Evolutionary conservation across 1,140 invertebrate genomes (phyloP).

Genomic region (Nephotettix cincticeps): DNA sequence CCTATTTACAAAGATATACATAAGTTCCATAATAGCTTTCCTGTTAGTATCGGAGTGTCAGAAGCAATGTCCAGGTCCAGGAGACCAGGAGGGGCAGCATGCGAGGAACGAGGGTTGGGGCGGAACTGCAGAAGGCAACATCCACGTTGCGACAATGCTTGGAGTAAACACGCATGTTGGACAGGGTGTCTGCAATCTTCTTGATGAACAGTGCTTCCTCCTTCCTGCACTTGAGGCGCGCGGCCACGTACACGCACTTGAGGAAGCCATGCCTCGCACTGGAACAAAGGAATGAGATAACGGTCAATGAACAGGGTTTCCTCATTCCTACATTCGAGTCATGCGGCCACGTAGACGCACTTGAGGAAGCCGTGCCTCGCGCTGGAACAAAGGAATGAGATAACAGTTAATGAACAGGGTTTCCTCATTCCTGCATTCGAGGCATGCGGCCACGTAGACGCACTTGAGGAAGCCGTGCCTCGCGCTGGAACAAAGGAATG

Average conservation of each 20-base stretch:
- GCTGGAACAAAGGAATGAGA: too few relatives aligned
- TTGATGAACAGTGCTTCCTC: constrained; percentile 41
- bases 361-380: constrained; percentile 44
- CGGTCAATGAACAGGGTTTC: constrained; percentile 42
- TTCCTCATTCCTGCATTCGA: constrained; percentile 43
- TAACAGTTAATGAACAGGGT: constrained; percentile 42
- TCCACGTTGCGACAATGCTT: constrained; percentile 29
- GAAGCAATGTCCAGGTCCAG: neutral
- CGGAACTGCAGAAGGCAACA: constrained; percentile 26
- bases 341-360: constrained; percentile 41
- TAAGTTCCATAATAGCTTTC: too few relatives aligned
- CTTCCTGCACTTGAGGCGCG: constrained; percentile 41
- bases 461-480: constrained; percentile 45
- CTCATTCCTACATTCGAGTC: constrained; percentile 42
- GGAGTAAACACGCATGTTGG: constrained; percentile 34
- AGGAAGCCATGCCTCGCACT: constrained; percentile 45
- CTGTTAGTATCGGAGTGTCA: too few relatives aligned
- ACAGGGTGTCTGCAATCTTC: constrained; percentile 41
- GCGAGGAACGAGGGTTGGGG: neutral
- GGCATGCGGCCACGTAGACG: constrained; percentile 40
- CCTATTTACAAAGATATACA: too few relatives aligned
- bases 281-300: too few relatives aligned
- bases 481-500: too few relatives aligned
- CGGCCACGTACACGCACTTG: constrained; percentile 42
- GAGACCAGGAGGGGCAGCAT: neutral